These are phyloP conservation scores for Melipona beecheii DNA, from an alignment of 2,888 invertebrate species.

Conservation along the genomic window DNA sequence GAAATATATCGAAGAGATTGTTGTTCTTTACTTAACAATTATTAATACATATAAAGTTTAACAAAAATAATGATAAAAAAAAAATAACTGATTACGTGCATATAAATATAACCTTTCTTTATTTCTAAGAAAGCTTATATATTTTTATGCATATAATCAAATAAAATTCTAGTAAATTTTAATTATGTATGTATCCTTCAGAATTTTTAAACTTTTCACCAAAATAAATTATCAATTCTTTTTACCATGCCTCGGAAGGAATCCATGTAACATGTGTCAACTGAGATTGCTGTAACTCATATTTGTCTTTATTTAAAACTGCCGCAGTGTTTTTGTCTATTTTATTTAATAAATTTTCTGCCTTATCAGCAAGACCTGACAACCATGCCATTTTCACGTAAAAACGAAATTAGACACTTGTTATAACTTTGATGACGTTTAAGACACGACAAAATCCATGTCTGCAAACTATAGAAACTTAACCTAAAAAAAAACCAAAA, in stretches of 20 bases:
- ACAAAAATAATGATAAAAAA: not conserved
- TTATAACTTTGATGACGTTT: slow-evolving; percentile 44
- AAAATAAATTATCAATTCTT: not conserved
- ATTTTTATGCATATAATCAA: not conserved
- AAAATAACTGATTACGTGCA: not conserved
- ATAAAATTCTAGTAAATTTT: not conserved
- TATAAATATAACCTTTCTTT: no score
- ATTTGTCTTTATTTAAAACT: slow-evolving; percentile 84
- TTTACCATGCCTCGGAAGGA: slow-evolving; percentile 67
- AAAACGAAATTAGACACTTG: slow-evolving; percentile 23
- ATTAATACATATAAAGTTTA: not conserved
- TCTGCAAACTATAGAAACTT: slow-evolving; percentile 18
- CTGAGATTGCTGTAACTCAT: slow-evolving; percentile 70
- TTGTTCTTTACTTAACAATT: slow-evolving; percentile 1
- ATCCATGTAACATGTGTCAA: slow-evolving; percentile 79
- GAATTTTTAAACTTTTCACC: not conserved
- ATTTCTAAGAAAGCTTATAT: not conserved
- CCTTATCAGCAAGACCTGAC: slow-evolving; percentile 89
- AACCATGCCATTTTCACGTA: slow-evolving; percentile 88
- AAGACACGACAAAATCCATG: slow-evolving; percentile 30
- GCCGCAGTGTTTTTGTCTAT: slow-evolving; percentile 90
- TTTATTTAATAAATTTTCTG: slow-evolving; percentile 90
- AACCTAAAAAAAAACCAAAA: slow-evolving; percentile 49
- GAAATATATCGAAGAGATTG: slow-evolving; percentile 25
- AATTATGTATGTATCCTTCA: not conserved